These are phyloP conservation scores for Phoxinus dragarum DNA, from an alignment of 2,797 vertebrate species.

Conservation along the genomic window DNA sequence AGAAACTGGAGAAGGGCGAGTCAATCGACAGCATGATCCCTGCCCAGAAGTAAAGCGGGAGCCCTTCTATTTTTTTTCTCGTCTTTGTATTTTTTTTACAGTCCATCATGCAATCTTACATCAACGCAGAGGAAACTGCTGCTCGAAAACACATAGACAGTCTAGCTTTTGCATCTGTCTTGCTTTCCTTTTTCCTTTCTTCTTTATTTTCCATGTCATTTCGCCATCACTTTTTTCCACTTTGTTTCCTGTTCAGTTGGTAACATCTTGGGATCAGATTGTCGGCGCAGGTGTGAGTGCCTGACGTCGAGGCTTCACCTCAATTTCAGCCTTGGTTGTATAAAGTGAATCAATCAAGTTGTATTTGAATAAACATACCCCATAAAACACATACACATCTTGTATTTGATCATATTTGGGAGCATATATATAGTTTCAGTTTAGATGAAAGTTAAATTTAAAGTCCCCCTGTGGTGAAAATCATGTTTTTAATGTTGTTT, in stretches of 20 bases:
- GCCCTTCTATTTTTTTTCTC: constrained; percentile 41
- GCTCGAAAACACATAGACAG: constrained; percentile 71
- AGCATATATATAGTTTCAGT: not conserved
- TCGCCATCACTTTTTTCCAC: constrained; percentile 37
- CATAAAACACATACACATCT: constrained; percentile 64
- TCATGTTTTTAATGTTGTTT: too few relatives aligned
- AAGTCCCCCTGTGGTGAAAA: not conserved
- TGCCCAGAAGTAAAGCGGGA: constrained; percentile 74
- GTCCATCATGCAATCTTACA: constrained; percentile 68
- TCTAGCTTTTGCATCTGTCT: constrained; percentile 73
- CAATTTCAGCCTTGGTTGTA: constrained; percentile 73
- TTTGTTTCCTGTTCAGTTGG: constrained; percentile 70
- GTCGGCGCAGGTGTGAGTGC: constrained; percentile 65
- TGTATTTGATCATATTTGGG: constrained; percentile 1
- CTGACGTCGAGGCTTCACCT: constrained; percentile 71
- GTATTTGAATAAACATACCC: constrained; percentile 79
- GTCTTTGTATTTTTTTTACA: constrained; percentile 61
- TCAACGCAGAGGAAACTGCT: constrained; percentile 67
- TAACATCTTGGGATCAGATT: constrained; percentile 81
- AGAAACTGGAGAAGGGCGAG: constrained; percentile 86
- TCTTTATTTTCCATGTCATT: constrained; percentile 47
- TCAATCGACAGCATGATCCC: constrained; percentile 82
- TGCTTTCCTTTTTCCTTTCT: constrained; percentile 59
- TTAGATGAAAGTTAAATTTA: not conserved
- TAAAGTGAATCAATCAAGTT: constrained; percentile 72